phyloP scores from a whole-genome alignment of 1,140 invertebrate species.

The Branchinecta lindahli region DNA sequence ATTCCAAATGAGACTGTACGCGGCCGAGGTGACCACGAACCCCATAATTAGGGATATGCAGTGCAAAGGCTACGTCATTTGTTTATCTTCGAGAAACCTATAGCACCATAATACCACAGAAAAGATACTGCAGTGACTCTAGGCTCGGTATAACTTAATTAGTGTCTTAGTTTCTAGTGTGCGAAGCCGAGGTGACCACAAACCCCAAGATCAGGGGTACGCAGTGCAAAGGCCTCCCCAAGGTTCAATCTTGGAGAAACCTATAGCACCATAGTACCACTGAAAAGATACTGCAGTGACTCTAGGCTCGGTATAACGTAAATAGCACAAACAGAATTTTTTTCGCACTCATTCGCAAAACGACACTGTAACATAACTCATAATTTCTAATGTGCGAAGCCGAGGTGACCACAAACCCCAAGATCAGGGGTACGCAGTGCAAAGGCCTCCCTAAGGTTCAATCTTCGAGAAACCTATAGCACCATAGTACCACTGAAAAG shows the following conservation, averaged over 20 bases:
- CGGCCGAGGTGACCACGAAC: background rate
- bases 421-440: background rate
- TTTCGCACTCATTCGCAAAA: too few species aligned
- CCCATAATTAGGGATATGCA: background rate
- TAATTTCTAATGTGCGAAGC: background rate
- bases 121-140: background rate
- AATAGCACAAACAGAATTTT: background rate
- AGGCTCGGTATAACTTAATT: background rate
- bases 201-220: background rate
- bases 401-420: slow-evolving; percentile 2
- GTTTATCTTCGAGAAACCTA: background rate
- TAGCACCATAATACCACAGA: background rate
- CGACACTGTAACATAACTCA: too few species aligned
- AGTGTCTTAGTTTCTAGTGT: background rate
- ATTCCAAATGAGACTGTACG: background rate
- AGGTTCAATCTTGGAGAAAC: background rate
- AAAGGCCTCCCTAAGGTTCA: background rate
- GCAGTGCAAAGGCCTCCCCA: background rate
- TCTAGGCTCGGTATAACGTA: background rate
- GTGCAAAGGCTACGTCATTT: background rate
- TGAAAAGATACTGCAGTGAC: background rate
- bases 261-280: background rate
- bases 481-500: background rate
- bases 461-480: slow-evolving; percentile 1
- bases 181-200: background rate